These are phyloP conservation scores for Halisarca cf. caerulea DNA, from an alignment of 37 sponge, comb jelly and placozoan genomes.

Conservation along the genomic window DNA sequence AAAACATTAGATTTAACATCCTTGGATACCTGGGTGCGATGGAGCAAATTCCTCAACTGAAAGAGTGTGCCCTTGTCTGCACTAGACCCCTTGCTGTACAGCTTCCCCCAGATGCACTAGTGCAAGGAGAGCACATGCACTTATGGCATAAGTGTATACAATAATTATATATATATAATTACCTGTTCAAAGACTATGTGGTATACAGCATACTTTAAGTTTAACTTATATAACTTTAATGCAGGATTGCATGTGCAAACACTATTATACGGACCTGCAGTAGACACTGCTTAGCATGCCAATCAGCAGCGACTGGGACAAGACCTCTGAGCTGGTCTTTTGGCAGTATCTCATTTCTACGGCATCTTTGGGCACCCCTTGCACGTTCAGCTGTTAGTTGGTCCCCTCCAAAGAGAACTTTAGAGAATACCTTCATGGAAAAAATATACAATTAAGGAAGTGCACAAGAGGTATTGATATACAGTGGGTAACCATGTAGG, in stretches of 20 bases:
- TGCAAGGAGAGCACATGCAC: neutral
- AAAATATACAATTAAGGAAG: neutral
- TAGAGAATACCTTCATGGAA: slow-evolving; percentile 7
- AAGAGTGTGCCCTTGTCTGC: slow-evolving; percentile 42
- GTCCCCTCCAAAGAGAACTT: slow-evolving; percentile 13
- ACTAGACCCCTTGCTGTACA: slow-evolving; percentile 31
- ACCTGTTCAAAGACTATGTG: too few relatives aligned
- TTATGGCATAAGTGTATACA: too few relatives aligned
- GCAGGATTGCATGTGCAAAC: too few relatives aligned
- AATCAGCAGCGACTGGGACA: slow-evolving; percentile 27
- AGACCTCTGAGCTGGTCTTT: slow-evolving; percentile 36
- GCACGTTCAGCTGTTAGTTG: slow-evolving; percentile 2
- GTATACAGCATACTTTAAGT: too few relatives aligned
- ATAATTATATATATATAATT: too few relatives aligned
- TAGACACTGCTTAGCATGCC: slow-evolving; percentile 24
- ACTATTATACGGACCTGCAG: slow-evolving; percentile 14
- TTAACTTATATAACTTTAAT: too few relatives aligned
- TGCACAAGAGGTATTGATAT: neutral
- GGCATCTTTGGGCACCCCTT: slow-evolving; percentile 10
- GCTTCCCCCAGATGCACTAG: slow-evolving; percentile 11
- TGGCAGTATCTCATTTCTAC: neutral
- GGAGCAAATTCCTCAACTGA: slow-evolving; percentile 54
- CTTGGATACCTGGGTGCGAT: slow-evolving; percentile 40
- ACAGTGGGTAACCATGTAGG: too few relatives aligned
- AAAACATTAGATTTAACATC: slow-evolving; percentile 21